phyloP scores from a whole-genome alignment of 2,797 vertebrate species.

The Phataginus tricuspis region DNA sequence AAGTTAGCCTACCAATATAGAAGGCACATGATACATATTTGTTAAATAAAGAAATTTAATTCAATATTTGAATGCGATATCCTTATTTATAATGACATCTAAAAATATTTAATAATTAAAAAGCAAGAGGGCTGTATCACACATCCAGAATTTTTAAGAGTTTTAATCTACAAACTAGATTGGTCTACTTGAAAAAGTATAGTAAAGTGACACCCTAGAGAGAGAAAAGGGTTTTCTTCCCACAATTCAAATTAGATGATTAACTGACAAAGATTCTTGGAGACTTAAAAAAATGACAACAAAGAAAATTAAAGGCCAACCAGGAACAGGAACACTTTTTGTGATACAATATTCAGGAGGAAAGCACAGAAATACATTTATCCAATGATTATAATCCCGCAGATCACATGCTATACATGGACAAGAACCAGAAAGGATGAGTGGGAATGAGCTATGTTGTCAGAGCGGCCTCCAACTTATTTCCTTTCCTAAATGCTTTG shows the following conservation, averaged over 20 bases:
- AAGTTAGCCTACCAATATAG: neutral
- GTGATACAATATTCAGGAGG: neutral
- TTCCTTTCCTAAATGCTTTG: slow-evolving; percentile 16
- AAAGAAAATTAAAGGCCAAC: slow-evolving; percentile 51
- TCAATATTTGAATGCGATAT: slow-evolving; percentile 19
- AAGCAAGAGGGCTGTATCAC: neutral
- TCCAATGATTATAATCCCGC: neutral
- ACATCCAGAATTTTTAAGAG: slow-evolving; percentile 48
- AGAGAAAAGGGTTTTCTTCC: neutral
- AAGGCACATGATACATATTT: neutral
- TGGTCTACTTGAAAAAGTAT: slow-evolving; percentile 5
- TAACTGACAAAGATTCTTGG: slow-evolving; percentile 27
- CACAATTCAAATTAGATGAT: slow-evolving; percentile 27
- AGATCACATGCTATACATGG: neutral
- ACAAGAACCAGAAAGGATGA: slow-evolving; percentile 27
- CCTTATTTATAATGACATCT: neutral
- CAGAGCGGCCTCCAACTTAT: neutral
- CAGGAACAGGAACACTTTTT: slow-evolving; percentile 35
- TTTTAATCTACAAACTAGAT: neutral
- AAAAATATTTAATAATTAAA: slow-evolving; percentile 45
- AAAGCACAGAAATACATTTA: neutral
- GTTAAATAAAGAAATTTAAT: slow-evolving; percentile 28
- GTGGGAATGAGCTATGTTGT: neutral
- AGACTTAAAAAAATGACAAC: slow-evolving; percentile 15
- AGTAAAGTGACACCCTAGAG: neutral